phyloP scores from a whole-genome alignment of 2,888 invertebrate genomes.

The Himalopsyche japonica region DNA sequence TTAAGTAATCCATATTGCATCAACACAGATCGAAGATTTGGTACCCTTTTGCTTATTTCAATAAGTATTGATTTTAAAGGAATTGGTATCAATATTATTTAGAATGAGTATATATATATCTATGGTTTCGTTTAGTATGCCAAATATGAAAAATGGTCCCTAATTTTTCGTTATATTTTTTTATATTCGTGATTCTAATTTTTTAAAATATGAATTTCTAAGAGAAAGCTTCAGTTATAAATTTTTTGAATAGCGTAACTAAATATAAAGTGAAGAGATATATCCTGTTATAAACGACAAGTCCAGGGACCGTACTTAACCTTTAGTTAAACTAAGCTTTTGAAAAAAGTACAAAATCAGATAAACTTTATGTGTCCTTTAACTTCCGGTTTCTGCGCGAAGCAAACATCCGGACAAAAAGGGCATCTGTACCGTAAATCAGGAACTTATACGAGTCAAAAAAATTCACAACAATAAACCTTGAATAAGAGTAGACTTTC shows the following conservation, averaged over 20 bases:
- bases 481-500: background rate
- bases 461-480: background rate
- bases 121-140: too few species aligned
- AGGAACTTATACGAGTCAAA: background rate
- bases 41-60: too few species aligned
- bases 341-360: background rate
- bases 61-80: too few species aligned
- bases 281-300: background rate
- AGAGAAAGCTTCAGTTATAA: background rate
- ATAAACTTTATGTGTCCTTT: background rate
- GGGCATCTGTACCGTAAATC: background rate
- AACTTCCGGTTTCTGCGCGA: background rate
- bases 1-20: too few species aligned
- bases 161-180: too few species aligned
- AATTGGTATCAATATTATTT: too few species aligned
- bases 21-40: too few species aligned
- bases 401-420: background rate
- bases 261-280: background rate
- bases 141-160: too few species aligned
- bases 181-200: too few species aligned
- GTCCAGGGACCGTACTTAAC: background rate
- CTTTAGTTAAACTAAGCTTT: background rate
- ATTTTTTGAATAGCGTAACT: background rate
- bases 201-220: too few species aligned
- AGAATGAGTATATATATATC: too few species aligned